Conservation (phyloP, 1,140 invertebrate species). For the Dendrolimus punctatus region DNA sequence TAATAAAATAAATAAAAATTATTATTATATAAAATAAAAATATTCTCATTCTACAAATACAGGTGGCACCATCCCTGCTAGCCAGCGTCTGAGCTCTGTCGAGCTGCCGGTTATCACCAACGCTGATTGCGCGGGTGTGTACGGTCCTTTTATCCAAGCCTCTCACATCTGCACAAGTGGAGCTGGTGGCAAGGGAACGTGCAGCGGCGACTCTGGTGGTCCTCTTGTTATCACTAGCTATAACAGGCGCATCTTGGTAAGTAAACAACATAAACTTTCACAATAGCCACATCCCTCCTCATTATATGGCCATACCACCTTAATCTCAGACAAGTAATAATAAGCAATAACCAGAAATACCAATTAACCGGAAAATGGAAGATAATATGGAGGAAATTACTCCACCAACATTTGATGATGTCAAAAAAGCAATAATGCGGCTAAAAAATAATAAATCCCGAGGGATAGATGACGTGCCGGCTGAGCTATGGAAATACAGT, state of each 20-base stretch:
- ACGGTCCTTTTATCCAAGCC: constrained; percentile 23
- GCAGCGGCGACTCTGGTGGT: constrained; percentile 63
- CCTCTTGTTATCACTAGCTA: constrained; percentile 42
- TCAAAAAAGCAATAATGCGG: too few relatives aligned
- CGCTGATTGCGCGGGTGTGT: constrained; percentile 19
- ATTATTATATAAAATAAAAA: not conserved
- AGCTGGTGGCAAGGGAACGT: constrained; percentile 19
- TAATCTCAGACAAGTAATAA: too few relatives aligned
- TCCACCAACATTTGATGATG: too few relatives aligned
- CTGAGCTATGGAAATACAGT: too few relatives aligned
- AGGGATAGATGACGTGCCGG: too few relatives aligned
- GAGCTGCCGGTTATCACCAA: constrained; percentile 29
- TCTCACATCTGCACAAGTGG: constrained; percentile 33
- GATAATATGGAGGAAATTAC: too few relatives aligned
- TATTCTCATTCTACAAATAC: not conserved
- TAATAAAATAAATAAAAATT: too few relatives aligned
- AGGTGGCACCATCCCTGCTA: constrained; percentile 13
- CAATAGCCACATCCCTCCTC: too few relatives aligned
- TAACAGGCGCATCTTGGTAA: constrained; percentile 16
- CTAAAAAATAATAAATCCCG: too few relatives aligned
- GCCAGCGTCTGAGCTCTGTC: constrained; percentile 22
- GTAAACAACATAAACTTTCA: not conserved
- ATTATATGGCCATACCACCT: too few relatives aligned
- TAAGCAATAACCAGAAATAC: too few relatives aligned
- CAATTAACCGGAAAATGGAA: too few relatives aligned